Base-by-base conservation (phyloP, 35 echinoderm and acorn worm species). In the Diadema setosum region DNA sequence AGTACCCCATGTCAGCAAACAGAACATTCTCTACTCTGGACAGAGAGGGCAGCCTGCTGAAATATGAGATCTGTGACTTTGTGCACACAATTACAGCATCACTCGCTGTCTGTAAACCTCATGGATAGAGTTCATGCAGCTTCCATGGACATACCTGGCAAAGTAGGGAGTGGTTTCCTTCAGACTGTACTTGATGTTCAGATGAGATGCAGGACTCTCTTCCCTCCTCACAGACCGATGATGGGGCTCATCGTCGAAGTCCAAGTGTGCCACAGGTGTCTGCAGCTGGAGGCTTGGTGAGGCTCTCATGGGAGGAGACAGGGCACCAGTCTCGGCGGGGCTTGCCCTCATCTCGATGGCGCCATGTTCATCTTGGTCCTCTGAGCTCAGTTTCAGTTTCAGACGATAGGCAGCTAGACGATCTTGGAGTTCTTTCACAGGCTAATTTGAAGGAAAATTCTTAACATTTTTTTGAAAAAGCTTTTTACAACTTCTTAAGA, bases 121-220 rank as follows among this genome's bases (percentile, higher is more conserved):
- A n/a, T n/a, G n/a, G n/a, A n/a, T n/a, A n/a, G n/a, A n/a, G n/a
- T n/a, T n/a, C n/a, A n/a, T n/a, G n/a, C n/a, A n/a, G n/a, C n/a
- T n/a, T n/a, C n/a, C n/a, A n/a, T n/a, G n/a, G n/a, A n/a, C n/a
- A 1, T 25, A 89, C 87, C 87, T 89, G 17, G 76, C 52, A 46
- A 89, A 89, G 3, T 37, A 82, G 15, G 87, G 87, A 60, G 87
- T 89, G 7, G 87, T 63, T 58, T 89, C 87, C 24, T 74, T 89
- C 45, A 89, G 31, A 76, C 87, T 81, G 41, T 64, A 89, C 46
- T 81, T 89, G 29, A 89, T 67, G 1, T 16, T 67, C 4, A 67
- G 21, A 67, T 67, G 63, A 16, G 63, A 67, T 3, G 57, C 9
- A 32, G 63, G 63, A 33, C 0, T 67, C 63, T 67, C 26, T 18